Evolutionary conservation across 2,888 invertebrate species (phyloP), one percentile per base, ranked within the genome.

Genomic region (Drosophila histrio): DNA sequence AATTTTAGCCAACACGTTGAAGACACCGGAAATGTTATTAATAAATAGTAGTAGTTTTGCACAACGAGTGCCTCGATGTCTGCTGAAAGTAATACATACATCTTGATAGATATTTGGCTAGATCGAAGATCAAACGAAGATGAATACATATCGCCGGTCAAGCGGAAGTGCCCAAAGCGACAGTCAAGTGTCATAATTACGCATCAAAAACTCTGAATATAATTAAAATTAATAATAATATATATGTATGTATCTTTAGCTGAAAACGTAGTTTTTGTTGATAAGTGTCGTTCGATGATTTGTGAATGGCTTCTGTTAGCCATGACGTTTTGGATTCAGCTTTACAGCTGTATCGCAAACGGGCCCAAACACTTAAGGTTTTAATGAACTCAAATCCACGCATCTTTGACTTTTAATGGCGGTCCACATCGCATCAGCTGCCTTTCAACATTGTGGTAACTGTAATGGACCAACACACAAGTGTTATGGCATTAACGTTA

Each of bases 151-250:
- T 57, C 54, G 17, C 34, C 43, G 60, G 11, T 52, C 50, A 69
- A 62, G 68, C 81, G 81, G 81, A 81, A 81, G 81, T 81, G 78
- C 72, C 67, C 22, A 11, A 50, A 66, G 87, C 81, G 61, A 63
- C 72, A 56, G 61, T 46, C 65, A 70, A 80, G 81, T 87, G 81
- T 77, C 49, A 87, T 80, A 82, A 82, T 80, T 84, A 75, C 84
- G 69, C 78, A 80, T 71, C 59, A 65, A 60, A 59, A 64, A 41
- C 32, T 30, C 30, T 7, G 67, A 34, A 57, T 28, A 52, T 32
- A 38, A 57, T 47, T 47, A n/a, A n/a, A n/a, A 71, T 19, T 15
- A 11, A 34, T 26, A 46, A 58, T 38, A 52, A 38, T 54, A 6
- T n/a, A 22, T 56, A 32, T 30, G 11, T 28, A 41, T 34, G 24